A percentile compares a stretch with the other conserved stretches of the same genome.
Evolutionary conservation across 2,888 invertebrate genomes (phyloP).

Genomic region (Embidobia sp.): DNA sequence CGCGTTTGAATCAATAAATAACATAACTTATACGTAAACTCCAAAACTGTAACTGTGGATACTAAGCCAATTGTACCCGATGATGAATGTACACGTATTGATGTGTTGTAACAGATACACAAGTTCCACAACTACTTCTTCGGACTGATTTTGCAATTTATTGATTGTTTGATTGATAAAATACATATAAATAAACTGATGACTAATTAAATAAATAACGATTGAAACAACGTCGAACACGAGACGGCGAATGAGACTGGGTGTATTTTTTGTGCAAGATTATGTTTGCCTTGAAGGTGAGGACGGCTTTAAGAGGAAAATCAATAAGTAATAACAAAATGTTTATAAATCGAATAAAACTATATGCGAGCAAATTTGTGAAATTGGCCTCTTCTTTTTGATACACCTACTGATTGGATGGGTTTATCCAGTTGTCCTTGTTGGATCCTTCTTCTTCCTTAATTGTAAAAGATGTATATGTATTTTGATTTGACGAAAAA

Average conservation of each 20-base stretch:
- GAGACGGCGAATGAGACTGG: slow-evolving; percentile 48
- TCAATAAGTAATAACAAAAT: slow-evolving; percentile 44
- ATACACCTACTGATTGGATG: no score
- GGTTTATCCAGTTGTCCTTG: no score
- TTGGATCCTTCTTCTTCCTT: no score
- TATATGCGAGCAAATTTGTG: slow-evolving; percentile 55
- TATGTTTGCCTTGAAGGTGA: slow-evolving; percentile 42
- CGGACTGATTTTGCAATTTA: slow-evolving; percentile 36
- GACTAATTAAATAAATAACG: not conserved
- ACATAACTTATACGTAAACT: slow-evolving; percentile 46
- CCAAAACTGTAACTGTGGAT: slow-evolving; percentile 50
- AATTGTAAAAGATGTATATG: no score
- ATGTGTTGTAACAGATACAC: slow-evolving; percentile 72
- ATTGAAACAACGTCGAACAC: slow-evolving; percentile 23
- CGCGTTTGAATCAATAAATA: slow-evolving; percentile 37
- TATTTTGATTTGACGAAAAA: no score
- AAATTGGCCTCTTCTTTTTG: no score
- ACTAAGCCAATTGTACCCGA: slow-evolving; percentile 70
- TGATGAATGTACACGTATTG: slow-evolving; percentile 76
- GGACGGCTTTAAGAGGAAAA: slow-evolving; percentile 44
- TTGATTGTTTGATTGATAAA: slow-evolving; percentile 26
- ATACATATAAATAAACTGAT: slow-evolving; percentile 16
- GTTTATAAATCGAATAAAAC: slow-evolving; percentile 58
- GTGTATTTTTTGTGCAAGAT: slow-evolving; percentile 52
- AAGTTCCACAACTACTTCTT: slow-evolving; percentile 29